Evolutionary conservation across 2,888 invertebrate genomes (phyloP), one percentile per base, ranked within the genome.

Genomic region (Epistrophe grossulariae): DNA sequence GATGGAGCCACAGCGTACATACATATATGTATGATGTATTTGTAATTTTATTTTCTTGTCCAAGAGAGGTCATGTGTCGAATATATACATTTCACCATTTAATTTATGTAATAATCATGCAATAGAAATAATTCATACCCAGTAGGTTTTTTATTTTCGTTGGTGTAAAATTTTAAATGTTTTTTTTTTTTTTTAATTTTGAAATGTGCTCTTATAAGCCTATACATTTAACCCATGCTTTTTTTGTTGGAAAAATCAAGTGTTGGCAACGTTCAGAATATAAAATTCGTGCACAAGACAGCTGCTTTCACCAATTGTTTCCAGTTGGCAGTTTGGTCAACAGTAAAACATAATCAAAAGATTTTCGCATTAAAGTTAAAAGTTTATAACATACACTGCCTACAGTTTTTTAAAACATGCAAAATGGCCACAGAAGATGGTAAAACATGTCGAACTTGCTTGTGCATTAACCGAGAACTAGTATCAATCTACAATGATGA

Each of bases 401-500:
- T 38, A 59, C 2, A 13, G 0, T 59, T 19, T 35, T 10, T 10
- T 10, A 24, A 62, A 62, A 15, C 15, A 62, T 62, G 43, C 43
- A 43, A 62, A 62, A 62, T 62, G 62, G 8, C 24, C 4, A 43
- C 45, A 15, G 28, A 62, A 62, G 10, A 28, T 24, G 28, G 9
- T 62, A 24, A n/a, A 62, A 43, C 40, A 10, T 62, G 62, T n/a
- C 40, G 62, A 10, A 62, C 62, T 28, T 62, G 62, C n/a, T 5
- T 62, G 1, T 43, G 11, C 6, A n/a, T 28, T 9, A 24, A 45
- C 15, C 10, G 0, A 62, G 15, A 62, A 15, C 43, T 62, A 5
- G 4, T 62, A n/a, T 28, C 62, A 43, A 62, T 62, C 8, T 62
- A 43, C 10, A 24, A 62, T 43, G 60, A 15, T 15, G 40, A 60